Conservation (phyloP, 2,113 vertebrate genomes). For the Gila orcuttii region DNA sequence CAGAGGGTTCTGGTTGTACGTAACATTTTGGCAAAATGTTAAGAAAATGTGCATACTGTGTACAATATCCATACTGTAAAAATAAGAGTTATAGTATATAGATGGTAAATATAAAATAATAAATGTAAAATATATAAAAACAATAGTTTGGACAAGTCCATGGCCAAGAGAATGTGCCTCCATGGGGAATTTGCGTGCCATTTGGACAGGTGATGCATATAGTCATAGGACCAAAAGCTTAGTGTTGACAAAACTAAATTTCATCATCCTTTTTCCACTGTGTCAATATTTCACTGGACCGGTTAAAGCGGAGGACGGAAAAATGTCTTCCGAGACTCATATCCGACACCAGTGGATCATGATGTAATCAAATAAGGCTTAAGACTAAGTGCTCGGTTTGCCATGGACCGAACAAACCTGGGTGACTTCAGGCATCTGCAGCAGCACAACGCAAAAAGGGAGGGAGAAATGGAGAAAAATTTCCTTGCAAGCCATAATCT, state of each 20-base stretch:
- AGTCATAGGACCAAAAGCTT: not conserved
- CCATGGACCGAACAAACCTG: slow-evolving; percentile 35
- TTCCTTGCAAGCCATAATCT: slow-evolving; percentile 34
- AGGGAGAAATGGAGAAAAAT: slow-evolving; percentile 12
- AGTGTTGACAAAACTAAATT: not conserved
- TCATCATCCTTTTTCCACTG: not conserved
- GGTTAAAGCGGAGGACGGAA: not conserved
- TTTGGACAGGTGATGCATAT: not conserved
- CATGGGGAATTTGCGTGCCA: not conserved
- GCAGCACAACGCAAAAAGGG: slow-evolving; percentile 7
- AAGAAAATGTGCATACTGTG: too few species aligned
- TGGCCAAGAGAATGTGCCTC: not conserved
- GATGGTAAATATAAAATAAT: not conserved
- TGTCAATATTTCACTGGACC: slow-evolving; percentile 8
- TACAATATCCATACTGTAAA: not conserved
- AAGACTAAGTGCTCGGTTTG: slow-evolving; percentile 36
- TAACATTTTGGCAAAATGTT: not conserved
- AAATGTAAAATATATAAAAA: not conserved
- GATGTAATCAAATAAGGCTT: slow-evolving; percentile 59
- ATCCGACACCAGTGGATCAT: slow-evolving; percentile 33
- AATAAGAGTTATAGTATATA: too few species aligned
- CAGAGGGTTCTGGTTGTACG: not conserved
- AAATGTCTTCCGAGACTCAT: slow-evolving; percentile 11
- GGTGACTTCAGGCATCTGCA: slow-evolving; percentile 12
- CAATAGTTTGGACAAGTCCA: not conserved